These are phyloP conservation scores for Mesaphorura yosii DNA, from an alignment of 1,140 invertebrate genomes.

Conservation along the genomic window DNA sequence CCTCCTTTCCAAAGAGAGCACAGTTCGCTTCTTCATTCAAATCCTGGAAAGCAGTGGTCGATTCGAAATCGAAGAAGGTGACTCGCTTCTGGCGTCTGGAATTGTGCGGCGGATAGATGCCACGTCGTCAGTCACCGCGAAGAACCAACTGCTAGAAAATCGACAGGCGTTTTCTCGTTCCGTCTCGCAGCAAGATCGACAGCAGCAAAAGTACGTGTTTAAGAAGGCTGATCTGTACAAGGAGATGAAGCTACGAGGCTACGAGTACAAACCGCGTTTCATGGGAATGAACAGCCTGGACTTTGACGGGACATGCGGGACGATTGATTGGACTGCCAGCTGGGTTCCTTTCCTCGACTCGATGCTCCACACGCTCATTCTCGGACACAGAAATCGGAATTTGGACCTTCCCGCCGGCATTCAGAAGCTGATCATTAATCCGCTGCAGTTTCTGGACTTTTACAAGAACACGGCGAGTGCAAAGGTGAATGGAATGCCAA, in stretches of 20 bases:
- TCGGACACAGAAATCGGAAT: conserved; percentile 57
- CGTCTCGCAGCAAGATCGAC: too few species aligned
- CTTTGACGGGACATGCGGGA: conserved; percentile 51
- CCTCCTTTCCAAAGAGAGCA: conserved; percentile 70
- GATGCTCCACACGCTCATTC: conserved; percentile 83
- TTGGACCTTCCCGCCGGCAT: conserved; percentile 79
- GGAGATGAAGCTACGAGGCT: conserved; percentile 80
- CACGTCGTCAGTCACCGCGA: too few species aligned
- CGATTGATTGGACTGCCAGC: conserved; percentile 68
- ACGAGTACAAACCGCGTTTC: conserved; percentile 83
- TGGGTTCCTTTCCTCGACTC: conserved; percentile 92
- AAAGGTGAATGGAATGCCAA: too few species aligned
- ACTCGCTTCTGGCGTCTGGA: conserved; percentile 67
- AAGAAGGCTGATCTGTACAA: conserved; percentile 76
- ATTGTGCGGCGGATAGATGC: conserved; percentile 55
- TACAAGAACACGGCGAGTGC: too few species aligned
- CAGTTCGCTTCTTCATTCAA: too few species aligned
- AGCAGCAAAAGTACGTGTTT: too few species aligned
- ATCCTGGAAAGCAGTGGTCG: conserved; percentile 75
- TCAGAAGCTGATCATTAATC: conserved; percentile 70
- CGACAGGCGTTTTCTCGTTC: too few species aligned
- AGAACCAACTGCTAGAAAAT: too few species aligned
- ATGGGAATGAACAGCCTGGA: conserved; percentile 51
- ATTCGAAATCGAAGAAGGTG: conserved; percentile 85
- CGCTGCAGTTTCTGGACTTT: conserved; percentile 33